phyloP scores from a whole-genome alignment of 2,797 vertebrate species.

The Psittacula echo region DNA sequence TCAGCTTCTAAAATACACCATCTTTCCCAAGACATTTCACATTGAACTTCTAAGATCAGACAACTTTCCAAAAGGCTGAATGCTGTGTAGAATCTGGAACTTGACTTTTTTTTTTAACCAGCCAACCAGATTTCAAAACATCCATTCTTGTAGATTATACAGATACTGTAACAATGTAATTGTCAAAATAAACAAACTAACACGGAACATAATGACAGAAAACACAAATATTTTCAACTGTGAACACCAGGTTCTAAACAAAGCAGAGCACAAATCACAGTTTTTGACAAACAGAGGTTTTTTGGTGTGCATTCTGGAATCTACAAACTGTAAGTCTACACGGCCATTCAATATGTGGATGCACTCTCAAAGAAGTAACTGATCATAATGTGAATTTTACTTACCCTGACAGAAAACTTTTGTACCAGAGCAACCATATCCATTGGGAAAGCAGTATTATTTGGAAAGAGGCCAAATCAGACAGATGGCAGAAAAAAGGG shows the following conservation, averaged over 20 bases:
- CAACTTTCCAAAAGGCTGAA: conserved; percentile 11
- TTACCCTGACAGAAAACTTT: conserved; percentile 89
- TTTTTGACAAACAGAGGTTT: neutral
- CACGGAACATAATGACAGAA: conserved; percentile 37
- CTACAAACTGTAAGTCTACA: conserved; percentile 23
- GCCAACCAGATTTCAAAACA: conserved; percentile 14
- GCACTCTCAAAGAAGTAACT: conserved; percentile 66
- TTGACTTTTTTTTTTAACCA: neutral
- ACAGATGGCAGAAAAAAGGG: conserved; percentile 88
- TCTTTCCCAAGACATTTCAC: neutral
- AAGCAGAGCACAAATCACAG: conserved; percentile 32
- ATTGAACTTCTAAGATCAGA: neutral
- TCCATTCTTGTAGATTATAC: conserved; percentile 34
- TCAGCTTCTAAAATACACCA: neutral
- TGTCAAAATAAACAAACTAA: conserved; percentile 63
- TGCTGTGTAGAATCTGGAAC: neutral
- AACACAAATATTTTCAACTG: conserved; percentile 26
- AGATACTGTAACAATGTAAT: conserved; percentile 56
- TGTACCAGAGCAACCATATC: conserved; percentile 84
- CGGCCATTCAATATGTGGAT: conserved; percentile 62
- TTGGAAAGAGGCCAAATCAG: conserved; percentile 90
- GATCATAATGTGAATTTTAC: conserved; percentile 67
- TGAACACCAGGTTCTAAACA: conserved; percentile 47
- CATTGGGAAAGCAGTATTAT: conserved; percentile 80
- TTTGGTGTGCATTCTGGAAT: neutral